Evolutionary conservation across 2,888 invertebrate genomes (phyloP), one percentile per base, ranked within the genome.

Genomic region (Ypsolopha scabrella): DNA sequence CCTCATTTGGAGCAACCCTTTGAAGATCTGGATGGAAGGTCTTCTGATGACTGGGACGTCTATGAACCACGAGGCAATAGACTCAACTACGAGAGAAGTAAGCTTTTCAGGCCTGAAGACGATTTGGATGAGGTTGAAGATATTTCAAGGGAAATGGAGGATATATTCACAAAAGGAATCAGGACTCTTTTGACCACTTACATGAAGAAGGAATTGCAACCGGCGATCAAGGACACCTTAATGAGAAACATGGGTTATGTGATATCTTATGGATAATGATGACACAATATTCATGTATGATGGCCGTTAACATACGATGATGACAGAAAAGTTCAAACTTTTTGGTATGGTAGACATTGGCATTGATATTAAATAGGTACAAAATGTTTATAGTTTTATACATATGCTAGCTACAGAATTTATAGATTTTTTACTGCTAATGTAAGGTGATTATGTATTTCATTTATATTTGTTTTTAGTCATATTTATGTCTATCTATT

Each of bases 231-330:
- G 68, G 94, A 95, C 65, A 94, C 94, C 0, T 80, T 95, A 36
- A 94, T 95, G 94, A 88, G 93, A 57, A 94, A 94, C 68, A 92
- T 95, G 92, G 95, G 95, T 6, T 95, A 94, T 70, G 94, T 94
- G 43, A 89, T 95, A 63, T 94, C 94, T 52, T 95, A 95, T 69
- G 95, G 95, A 55, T 92, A 86, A 74, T 57, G 50, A 13, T 39
- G 7, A n/a, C n/a, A n/a, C n/a, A n/a, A n/a, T 9, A 11, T 50
- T 33, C 37, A 24, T 48, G 37, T 14, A 48, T 9, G n/a, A 10
- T 8, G 8, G 11, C 34, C 9, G 33, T 49, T 35, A 41, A 49
- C 24, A 39, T 24, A 24, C 4, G 24, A 24, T 24, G 24, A 24
- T 24, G 24, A 4, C 24, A 24, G 24, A 24, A 24, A 24, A 24